Evolutionary conservation across 2,113 vertebrate genomes (phyloP).

Genomic region (Pelusios castaneus): DNA sequence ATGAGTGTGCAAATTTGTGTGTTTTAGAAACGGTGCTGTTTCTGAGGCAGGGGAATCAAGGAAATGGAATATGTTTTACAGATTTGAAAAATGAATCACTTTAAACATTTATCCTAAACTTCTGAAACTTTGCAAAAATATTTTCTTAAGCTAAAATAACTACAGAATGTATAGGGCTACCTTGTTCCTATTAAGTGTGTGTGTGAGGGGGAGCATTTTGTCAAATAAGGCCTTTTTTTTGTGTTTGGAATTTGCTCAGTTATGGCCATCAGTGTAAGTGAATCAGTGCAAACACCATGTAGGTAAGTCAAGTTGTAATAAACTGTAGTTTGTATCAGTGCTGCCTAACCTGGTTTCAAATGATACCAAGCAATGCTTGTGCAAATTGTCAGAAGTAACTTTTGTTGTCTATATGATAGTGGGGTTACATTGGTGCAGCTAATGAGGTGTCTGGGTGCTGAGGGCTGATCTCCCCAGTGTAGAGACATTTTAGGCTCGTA

Average conservation of each 20-base stretch:
- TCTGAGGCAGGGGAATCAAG: not conserved
- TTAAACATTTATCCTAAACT: not conserved
- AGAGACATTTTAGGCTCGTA: not conserved
- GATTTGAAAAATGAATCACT: not conserved
- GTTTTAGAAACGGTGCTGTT: not conserved
- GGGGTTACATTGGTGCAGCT: no score
- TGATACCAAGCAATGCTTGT: fast-evolving
- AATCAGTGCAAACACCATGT: not conserved
- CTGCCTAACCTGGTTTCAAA: not conserved
- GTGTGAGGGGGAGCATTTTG: not conserved
- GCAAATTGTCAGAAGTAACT: fast-evolving
- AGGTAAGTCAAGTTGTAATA: not conserved
- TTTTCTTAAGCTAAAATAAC: not conserved
- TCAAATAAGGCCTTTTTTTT: not conserved
- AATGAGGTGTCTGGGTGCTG: fast-evolving
- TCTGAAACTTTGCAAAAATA: not conserved
- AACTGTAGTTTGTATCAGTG: not conserved
- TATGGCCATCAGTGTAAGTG: not conserved
- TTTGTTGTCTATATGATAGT: not conserved
- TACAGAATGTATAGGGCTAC: not conserved
- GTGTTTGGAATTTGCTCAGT: not conserved
- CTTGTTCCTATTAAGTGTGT: not conserved
- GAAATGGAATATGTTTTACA: not conserved
- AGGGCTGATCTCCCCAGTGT: not conserved
- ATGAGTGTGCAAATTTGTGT: not conserved